These are phyloP conservation scores for Mormoops blainvillei DNA, from an alignment of 2,113 vertebrate genomes.

Conservation along the genomic window DNA sequence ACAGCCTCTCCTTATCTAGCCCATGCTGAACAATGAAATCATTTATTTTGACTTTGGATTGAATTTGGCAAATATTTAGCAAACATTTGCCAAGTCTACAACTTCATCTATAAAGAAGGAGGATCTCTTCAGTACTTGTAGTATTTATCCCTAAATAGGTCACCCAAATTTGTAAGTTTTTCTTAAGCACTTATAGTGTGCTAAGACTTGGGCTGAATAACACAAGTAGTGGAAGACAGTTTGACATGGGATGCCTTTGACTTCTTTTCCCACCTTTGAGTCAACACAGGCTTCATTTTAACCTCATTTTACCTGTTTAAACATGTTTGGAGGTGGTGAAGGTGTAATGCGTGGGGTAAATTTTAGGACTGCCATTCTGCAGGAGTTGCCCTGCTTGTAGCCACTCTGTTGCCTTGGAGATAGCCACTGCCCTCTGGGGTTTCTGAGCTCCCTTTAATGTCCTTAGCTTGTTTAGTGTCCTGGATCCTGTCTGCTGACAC, in stretches of 20 bases:
- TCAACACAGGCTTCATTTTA: background rate
- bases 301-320: background rate
- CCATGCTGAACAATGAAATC: background rate
- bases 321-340: background rate
- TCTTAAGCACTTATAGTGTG: background rate
- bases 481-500: background rate
- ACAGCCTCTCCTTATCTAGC: background rate
- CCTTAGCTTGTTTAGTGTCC: background rate
- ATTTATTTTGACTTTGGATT: background rate
- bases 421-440: too few relatives aligned
- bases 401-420: background rate
- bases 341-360: background rate
- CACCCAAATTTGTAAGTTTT: background rate
- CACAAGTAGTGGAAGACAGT: background rate
- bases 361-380: background rate
- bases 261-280: background rate
- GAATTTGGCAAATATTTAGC: background rate
- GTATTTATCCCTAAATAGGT: background rate
- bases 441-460: background rate
- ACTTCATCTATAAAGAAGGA: background rate
- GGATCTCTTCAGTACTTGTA: background rate
- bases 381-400: background rate
- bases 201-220: background rate
- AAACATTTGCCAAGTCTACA: background rate
- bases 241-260: background rate